phyloP scores from a whole-genome alignment of 2,797 vertebrate genomes.

The Acropternis orthonyx region DNA sequence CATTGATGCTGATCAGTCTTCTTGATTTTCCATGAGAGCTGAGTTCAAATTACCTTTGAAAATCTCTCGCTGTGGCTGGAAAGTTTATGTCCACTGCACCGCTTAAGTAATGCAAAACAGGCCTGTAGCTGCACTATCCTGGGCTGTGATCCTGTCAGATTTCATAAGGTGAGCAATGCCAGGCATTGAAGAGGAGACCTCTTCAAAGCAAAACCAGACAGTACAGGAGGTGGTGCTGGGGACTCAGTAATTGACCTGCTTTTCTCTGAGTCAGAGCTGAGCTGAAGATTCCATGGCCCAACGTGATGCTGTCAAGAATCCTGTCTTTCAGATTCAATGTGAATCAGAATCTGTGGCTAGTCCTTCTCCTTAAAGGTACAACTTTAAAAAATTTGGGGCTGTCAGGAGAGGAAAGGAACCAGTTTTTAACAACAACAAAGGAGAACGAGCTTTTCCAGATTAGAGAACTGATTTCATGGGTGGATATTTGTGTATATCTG shows the following conservation, averaged over 20 bases:
- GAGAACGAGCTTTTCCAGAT: not conserved
- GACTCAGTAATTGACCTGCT: not conserved
- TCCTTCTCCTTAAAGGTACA: not conserved
- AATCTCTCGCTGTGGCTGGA: not conserved
- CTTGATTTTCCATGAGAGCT: not conserved
- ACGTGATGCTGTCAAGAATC: not conserved
- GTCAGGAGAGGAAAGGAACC: not conserved
- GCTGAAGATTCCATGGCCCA: not conserved
- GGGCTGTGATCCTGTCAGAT: conserved; percentile 19
- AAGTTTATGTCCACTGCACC: not conserved
- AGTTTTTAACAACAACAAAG: not conserved
- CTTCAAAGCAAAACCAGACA: conserved; percentile 3
- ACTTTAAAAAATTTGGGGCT: not conserved
- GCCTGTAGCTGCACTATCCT: not conserved
- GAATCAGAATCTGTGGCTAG: not conserved
- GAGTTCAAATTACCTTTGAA: conserved; percentile 13
- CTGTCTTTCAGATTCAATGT: not conserved
- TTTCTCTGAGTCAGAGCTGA: not conserved
- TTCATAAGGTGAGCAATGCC: conserved; percentile 7
- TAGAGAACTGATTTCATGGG: not conserved
- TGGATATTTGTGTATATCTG: not conserved
- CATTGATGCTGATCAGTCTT: not conserved
- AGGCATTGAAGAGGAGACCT: not conserved
- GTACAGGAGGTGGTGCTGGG: not conserved
- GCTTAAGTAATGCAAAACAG: conserved; percentile 29